Base-by-base conservation (phyloP, 2,113 vertebrate genomes). In the Aphyosemion australe region DNA sequence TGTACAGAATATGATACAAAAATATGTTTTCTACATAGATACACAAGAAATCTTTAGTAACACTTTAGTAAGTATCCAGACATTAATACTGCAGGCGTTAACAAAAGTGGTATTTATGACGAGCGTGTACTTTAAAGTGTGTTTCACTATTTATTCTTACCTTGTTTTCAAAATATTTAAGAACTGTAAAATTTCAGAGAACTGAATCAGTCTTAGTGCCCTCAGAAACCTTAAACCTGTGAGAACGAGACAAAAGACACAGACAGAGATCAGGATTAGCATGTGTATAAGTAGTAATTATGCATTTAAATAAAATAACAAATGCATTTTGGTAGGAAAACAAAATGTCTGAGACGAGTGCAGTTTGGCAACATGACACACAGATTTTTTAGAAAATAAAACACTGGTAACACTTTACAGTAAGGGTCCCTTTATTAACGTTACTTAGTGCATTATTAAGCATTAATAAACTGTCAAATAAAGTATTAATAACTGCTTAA, bases 161-260 rank as follows among this genome's bases (percentile, higher is more conserved):
- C 97, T 99, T 93, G 97, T 99, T 94, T 99, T 99, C 88, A 99
- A 95, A 83, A 99, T 98, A 93, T 99, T 99, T 94, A 99, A 94
- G 95, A 99, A 99, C 91, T 99, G 97, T 91, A 99, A 93, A 84
- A 99, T 99, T 94, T 99, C 97, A 72, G 97, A 99, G 90, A 99
- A 99, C 85, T 99, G 97, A 91, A 99, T 99, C 93, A 99, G 91
- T 87, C 97, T 94, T 84, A 99, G 93, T 34, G 97, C 97, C 93
- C 97, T 95, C 91, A 99, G 94, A 93, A 99, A 99, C 88, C 97
- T 96, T 91, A 99, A 94, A 89, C 97, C 97, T 99, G 90, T 2
- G 79, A 72, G 51, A 71, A 71, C 26, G 18, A 67, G 49, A 65
- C n/a, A 53, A 37, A 2, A 67, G 19, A 42, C 18, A 75, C 77